Percentiles rank a stretch among this genome's conserved stretches.
These are phyloP conservation scores for Cydia splendana DNA, from an alignment of 1,140 invertebrate genomes.

Conservation along the genomic window DNA sequence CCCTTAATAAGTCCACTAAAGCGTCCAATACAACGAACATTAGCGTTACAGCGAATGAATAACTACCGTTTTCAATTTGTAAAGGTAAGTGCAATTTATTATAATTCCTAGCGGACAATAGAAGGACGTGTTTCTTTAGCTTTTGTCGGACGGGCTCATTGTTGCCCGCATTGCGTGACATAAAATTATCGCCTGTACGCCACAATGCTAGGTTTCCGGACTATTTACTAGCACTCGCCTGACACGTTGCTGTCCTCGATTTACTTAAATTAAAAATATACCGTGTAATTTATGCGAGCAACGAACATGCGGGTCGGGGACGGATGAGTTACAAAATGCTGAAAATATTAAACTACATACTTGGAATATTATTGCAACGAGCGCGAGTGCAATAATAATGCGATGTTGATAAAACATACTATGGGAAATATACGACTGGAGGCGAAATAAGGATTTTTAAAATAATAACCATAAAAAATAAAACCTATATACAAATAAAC, in stretches of 20 bases:
- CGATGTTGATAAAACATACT: too few relatives aligned
- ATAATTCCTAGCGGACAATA: slow-evolving; percentile 24
- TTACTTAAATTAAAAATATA: slow-evolving; percentile 28
- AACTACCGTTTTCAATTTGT: slow-evolving; percentile 16
- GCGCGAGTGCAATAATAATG: too few relatives aligned
- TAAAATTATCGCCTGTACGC: slow-evolving; percentile 15
- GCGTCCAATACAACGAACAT: neutral
- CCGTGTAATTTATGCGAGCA: slow-evolving; percentile 2
- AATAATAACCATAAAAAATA: too few relatives aligned
- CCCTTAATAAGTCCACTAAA: too few relatives aligned
- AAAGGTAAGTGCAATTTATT: slow-evolving; percentile 32
- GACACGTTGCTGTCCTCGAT: slow-evolving; percentile 27
- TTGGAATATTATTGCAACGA: too few relatives aligned
- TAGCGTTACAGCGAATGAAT: neutral
- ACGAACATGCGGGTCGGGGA: neutral
- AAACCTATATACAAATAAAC: too few relatives aligned
- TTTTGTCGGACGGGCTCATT: slow-evolving; percentile 25
- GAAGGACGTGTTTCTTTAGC: slow-evolving; percentile 19
- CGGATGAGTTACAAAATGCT: neutral
- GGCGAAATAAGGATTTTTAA: too few relatives aligned
- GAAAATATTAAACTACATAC: neutral
- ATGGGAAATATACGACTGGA: too few relatives aligned
- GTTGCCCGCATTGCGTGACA: slow-evolving; percentile 26
- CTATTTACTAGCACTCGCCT: slow-evolving; percentile 28
- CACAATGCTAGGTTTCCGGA: slow-evolving; percentile 25